Evolutionary conservation across 53 echinoderm and acorn worm species (phyloP), one percentile per base, ranked within the genome.

Genomic region (Antedon mediterranea): DNA sequence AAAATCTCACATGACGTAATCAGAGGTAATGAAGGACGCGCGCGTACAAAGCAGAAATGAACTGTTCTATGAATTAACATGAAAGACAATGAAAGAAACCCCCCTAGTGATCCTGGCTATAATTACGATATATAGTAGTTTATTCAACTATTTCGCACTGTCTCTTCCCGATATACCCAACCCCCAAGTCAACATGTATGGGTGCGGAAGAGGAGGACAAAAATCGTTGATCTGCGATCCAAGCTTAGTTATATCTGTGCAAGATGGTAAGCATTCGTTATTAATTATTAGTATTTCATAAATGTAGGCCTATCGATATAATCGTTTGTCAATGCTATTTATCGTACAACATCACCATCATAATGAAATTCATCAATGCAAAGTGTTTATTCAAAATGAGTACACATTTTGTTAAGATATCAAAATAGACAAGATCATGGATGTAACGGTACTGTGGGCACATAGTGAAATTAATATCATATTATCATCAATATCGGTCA

Each of bases 31-130:
- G 57, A 57, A 57, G 57, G 20, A 57, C 57, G 57, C 57, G 57
- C 57, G 57, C 57, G 57, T 57, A 57, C 57, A 57, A 8, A 26
- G 57, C 57, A 57, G 57, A 57, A 13, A 57, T 57, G 57, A 57
- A 57, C 57, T 18, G 14, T 57, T 57, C 57, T 57, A 57, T 57
- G 57, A 57, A 8, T 57, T 57, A 57, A 57, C 57, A 57, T 57
- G 57, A 57, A 57, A 57, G 57, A 57, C 57, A 57, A 57, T 57
- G 57, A 57, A 57, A 57, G 57, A 57, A 57, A 57, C 57, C 57
- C 57, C 57, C 57, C 57, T 57, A 57, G 14, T 57, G 57, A 57
- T 57, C 57, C 57, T 57, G 57, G 57, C 23, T 18, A 57, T 57
- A 57, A 57, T 57, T n/a, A n/a, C n/a, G 57, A 57, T 57, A 57